Conservation (phyloP, 2,888 invertebrate species). For the Ernsta delagoae region DNA sequence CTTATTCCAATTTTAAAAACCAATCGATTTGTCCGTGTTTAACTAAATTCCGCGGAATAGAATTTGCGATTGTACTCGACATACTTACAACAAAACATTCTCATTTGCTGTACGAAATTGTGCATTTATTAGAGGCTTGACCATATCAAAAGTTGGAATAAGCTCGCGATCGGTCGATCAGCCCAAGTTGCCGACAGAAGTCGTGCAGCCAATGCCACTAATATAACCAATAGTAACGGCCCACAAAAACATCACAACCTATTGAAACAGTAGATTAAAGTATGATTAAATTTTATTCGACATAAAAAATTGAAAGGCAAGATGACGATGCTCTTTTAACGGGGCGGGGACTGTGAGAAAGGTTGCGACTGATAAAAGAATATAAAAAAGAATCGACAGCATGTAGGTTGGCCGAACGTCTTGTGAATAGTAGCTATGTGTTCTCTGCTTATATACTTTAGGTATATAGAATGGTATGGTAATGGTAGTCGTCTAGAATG, state of each 20-base stretch:
- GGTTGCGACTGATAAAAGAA: conserved; percentile 46
- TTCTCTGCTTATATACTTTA: conserved; percentile 39
- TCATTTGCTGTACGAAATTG: conserved; percentile 29
- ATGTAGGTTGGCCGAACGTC: conserved; percentile 54
- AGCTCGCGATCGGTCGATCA: conserved; percentile 6
- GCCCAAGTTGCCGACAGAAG: conserved; percentile 43
- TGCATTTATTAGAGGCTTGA: conserved; percentile 14
- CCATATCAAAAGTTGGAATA: conserved; percentile 22
- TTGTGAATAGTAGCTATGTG: conserved; percentile 54
- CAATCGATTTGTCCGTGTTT: conserved; percentile 29
- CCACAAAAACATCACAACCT: conserved; percentile 52
- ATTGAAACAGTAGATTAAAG: conserved; percentile 77
- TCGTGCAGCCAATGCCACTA: conserved; percentile 45
- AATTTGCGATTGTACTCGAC: conserved; percentile 4
- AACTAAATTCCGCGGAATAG: conserved; percentile 18
- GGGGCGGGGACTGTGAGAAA: conserved; percentile 65
- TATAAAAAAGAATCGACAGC: conserved; percentile 46
- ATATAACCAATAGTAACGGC: conserved; percentile 46
- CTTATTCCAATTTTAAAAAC: conserved; percentile 13
- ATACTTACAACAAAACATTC: conserved; percentile 16
- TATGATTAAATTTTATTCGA: conserved; percentile 75
- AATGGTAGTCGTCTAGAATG: conserved; percentile 35
- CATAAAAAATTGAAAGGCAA: conserved; percentile 55
- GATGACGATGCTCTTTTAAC: conserved; percentile 66
- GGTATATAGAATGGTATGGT: conserved; percentile 46